Evolutionary conservation across 2,888 invertebrate genomes (phyloP).

Genomic region (Phalera bucephala): DNA sequence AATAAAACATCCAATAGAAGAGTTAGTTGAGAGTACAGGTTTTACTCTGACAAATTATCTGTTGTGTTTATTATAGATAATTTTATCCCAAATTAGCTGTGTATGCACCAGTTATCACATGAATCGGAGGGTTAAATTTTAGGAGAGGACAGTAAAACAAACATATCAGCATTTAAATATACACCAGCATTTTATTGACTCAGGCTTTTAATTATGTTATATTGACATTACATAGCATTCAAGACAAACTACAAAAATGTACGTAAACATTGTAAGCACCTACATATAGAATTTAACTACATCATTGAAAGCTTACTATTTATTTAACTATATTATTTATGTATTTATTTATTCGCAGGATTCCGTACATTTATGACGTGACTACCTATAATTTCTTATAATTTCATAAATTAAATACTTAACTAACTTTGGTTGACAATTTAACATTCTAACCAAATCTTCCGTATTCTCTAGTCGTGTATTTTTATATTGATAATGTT

Average conservation of each 20-base stretch:
- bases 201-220: constrained; percentile 45
- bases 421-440: constrained; percentile 62
- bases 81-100: too few species aligned
- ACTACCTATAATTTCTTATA: constrained; percentile 16
- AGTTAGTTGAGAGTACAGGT: too few species aligned
- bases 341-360: constrained; percentile 8
- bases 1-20: too few species aligned
- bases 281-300: constrained; percentile 10
- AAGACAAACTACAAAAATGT: constrained; percentile 11
- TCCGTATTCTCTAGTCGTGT: constrained; percentile 25
- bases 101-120: too few species aligned
- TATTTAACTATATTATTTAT: constrained; percentile 5
- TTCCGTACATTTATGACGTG: constrained; percentile 17
- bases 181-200: constrained; percentile 51
- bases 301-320: background rate
- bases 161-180: constrained; percentile 8
- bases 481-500: constrained; percentile 16
- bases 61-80: too few species aligned
- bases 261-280: constrained; percentile 11
- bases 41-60: too few species aligned
- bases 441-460: constrained; percentile 35
- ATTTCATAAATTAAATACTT: constrained; percentile 35
- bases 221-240: constrained; percentile 15
- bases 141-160: constrained; percentile 5
- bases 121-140: too few species aligned